Base-by-base conservation (phyloP, 2,888 invertebrate species). In the Cyaniris semiargus region DNA sequence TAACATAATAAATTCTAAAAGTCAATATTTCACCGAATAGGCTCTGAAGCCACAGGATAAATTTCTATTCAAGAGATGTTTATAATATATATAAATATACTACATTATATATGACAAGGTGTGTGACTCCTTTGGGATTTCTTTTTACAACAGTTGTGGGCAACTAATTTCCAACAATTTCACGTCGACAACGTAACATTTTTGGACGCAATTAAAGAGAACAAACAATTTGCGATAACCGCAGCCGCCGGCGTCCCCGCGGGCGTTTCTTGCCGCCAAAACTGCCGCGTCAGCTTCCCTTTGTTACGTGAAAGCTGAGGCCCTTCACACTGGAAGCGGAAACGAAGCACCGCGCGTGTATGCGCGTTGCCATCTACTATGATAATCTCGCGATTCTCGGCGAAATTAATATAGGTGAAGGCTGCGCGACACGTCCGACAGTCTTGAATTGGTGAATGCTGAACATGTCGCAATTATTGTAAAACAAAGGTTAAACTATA, bases 251-350 rank as follows among this genome's bases (percentile, higher is more conserved):
- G 66, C 66, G 31, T 66, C 66, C 66, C 66, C 15, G 66, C 27
- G 66, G 66, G 27, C 66, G 18, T 5, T 66, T 27, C 66, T 31
- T 66, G 15, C 27, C 66, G 66, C 60, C 27, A 18, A 31, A 66
- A 66, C 66, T 66, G 66, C 66, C 66, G 27, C 27, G 27, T 66
- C 66, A 66, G 27, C 66, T 15, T 66, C 27, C 66, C 66, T 15
- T 66, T 66, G 66, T 66, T 66, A 31, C 66, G 66, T 66, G 27
- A 27, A 66, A 1, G 4, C 23, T 5, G 23, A 6, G 27, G 6
- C 27, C 23, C 66, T 66, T 66, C 15, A 66, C 15, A 66, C 27
- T 31, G 15, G 66, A 21, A 15, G 27, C 27, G 15, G 27, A 23
- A 0, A 66, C 66, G 27, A 1, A 6, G 23, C 60, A 58, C n/a